phyloP scores from a whole-genome alignment of 2,888 invertebrate genomes.

The Enchytraeus crypticus region DNA sequence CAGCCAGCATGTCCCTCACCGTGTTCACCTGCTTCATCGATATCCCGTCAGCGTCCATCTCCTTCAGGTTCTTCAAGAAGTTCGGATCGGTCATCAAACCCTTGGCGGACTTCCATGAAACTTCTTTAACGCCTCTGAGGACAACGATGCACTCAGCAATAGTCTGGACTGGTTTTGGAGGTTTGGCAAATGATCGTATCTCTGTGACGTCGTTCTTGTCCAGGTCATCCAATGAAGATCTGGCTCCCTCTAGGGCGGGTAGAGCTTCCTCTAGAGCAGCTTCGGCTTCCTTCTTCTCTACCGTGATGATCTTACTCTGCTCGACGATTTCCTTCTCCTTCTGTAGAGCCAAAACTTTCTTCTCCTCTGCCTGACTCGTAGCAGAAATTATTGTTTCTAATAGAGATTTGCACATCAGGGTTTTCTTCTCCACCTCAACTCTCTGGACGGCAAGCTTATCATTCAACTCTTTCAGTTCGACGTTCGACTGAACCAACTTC shows the following conservation, averaged over 20 bases:
- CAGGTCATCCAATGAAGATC: constrained; percentile 68
- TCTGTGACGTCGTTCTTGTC: constrained; percentile 86
- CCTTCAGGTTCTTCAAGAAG: constrained; percentile 69
- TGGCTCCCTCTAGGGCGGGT: constrained; percentile 73
- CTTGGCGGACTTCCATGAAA: constrained; percentile 82
- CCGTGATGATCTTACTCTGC: constrained; percentile 67
- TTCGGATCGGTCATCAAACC: constrained; percentile 84
- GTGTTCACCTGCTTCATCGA: constrained; percentile 29
- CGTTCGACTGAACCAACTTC: constrained; percentile 78
- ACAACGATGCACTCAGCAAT: constrained; percentile 84
- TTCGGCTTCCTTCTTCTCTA: constrained; percentile 77
- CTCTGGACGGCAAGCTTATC: constrained; percentile 72
- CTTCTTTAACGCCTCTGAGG: constrained; percentile 70
- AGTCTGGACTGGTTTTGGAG: constrained; percentile 79
- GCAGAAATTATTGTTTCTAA: constrained; percentile 64
- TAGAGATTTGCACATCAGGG: constrained; percentile 69
- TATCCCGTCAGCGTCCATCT: constrained; percentile 64
- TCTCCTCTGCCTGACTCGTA: constrained; percentile 58
- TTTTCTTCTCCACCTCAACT: constrained; percentile 57
- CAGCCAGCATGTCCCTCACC: constrained; percentile 43
- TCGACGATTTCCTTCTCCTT: constrained; percentile 75
- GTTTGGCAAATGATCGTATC: constrained; percentile 74
- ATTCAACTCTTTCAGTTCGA: constrained; percentile 70
- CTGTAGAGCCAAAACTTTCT: constrained; percentile 68
- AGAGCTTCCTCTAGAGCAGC: constrained; percentile 69